Percentiles rank a stretch among this genome's conserved stretches.
Evolutionary conservation across 2,113 vertebrate genomes (phyloP).

Genomic region (Jacana jacana): DNA sequence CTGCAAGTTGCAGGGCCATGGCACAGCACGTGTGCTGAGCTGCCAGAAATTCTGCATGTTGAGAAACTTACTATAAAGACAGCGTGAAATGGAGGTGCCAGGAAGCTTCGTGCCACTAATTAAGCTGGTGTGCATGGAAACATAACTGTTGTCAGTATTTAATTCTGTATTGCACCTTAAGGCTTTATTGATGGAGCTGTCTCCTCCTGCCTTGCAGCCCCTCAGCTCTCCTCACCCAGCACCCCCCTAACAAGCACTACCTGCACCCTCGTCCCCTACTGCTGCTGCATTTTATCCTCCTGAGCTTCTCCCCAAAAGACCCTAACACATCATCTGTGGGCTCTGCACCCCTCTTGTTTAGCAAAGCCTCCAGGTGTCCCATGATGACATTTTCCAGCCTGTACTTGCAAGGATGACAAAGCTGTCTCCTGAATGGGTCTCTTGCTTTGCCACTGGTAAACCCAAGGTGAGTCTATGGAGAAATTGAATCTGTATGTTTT

Average conservation of each 20-base stretch:
- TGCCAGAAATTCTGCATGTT: background rate
- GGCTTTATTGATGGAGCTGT: background rate
- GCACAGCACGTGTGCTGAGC: background rate
- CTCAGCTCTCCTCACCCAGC: background rate
- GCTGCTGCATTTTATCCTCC: background rate
- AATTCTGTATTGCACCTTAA: background rate
- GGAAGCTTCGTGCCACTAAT: constrained; percentile 35
- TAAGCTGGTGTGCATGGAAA: constrained; percentile 19
- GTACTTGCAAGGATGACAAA: background rate
- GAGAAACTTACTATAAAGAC: constrained; percentile 26
- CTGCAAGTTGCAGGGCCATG: background rate
- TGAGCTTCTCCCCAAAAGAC: background rate
- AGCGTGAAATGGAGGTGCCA: constrained; percentile 58
- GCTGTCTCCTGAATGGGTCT: background rate
- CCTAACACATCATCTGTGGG: background rate
- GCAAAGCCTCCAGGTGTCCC: background rate
- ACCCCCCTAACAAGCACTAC: background rate
- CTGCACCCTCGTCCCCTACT: background rate
- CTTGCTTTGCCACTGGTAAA: background rate
- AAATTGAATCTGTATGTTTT: background rate
- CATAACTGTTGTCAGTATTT: constrained; percentile 31
- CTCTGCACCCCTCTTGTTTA: background rate
- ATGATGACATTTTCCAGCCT: background rate
- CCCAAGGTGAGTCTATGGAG: fast-evolving
- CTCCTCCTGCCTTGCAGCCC: background rate